Percentiles rank a stretch among this genome's conserved stretches.
Conservation (phyloP, 2,888 invertebrate species). For the Yponomeuta sedellus region DNA sequence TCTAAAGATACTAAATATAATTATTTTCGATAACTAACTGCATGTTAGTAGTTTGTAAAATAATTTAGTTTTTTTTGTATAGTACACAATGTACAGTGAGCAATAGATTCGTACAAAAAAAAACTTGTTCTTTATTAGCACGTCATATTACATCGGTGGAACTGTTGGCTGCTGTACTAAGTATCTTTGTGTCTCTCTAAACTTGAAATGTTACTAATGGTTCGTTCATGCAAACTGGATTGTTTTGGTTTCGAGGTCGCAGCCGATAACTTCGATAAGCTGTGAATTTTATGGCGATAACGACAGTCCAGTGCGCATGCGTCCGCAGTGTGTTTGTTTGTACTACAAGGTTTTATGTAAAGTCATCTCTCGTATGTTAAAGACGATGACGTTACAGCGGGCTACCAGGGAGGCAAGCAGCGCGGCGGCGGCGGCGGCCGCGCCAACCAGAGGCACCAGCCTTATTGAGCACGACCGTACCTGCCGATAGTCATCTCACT, state of each 20-base stretch:
- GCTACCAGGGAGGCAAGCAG: constrained; percentile 91
- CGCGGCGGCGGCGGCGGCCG: constrained; percentile 84
- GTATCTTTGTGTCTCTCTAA: neutral
- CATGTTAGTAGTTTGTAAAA: neutral
- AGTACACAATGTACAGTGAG: neutral
- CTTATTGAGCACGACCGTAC: constrained; percentile 79
- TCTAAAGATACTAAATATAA: neutral
- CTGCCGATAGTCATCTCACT: constrained; percentile 70
- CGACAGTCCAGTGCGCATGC: neutral
- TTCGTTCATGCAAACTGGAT: neutral
- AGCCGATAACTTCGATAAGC: neutral
- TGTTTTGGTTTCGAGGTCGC: neutral
- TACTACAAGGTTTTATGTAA: constrained; percentile 1
- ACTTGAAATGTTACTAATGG: neutral
- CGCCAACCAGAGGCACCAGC: constrained; percentile 91
- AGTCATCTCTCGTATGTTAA: constrained; percentile 13
- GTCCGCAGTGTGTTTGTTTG: neutral
- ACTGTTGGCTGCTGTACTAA: neutral
- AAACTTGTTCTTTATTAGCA: neutral
- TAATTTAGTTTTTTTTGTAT: neutral
- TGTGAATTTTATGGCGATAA: neutral
- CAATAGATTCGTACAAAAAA: neutral
- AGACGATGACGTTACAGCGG: constrained; percentile 57
- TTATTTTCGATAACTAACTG: neutral
- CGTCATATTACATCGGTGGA: neutral